Percentiles rank a stretch among this genome's conserved stretches.
Evolutionary conservation across 2,113 vertebrate genomes (phyloP).

Genomic region (Lampris megalopsis): DNA sequence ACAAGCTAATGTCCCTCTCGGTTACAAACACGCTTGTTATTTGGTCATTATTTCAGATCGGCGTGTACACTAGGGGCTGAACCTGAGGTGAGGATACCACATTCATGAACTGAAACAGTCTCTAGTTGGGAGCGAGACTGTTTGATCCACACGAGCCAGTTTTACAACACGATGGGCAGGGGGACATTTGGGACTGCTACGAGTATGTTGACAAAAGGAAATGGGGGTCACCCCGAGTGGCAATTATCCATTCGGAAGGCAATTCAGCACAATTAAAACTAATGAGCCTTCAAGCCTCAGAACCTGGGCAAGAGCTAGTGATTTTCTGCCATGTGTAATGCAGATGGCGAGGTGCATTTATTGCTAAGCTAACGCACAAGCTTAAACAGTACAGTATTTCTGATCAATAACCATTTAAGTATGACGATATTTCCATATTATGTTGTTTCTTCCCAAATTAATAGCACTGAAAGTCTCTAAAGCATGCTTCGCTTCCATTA

Average conservation of each 20-base stretch:
- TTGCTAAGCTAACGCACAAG: slow-evolving; percentile 47
- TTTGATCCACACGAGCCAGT: slow-evolving; percentile 31
- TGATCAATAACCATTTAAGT: slow-evolving; percentile 38
- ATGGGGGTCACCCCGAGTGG: slow-evolving; percentile 73
- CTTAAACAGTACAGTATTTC: slow-evolving; percentile 33
- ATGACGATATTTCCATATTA: neutral
- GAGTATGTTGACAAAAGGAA: slow-evolving; percentile 75
- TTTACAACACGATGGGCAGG: slow-evolving; percentile 43
- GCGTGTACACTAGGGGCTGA: slow-evolving; percentile 31
- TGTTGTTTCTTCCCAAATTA: neutral
- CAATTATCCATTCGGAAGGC: slow-evolving; percentile 73
- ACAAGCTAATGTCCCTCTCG: slow-evolving; percentile 15
- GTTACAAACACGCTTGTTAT: slow-evolving; percentile 40
- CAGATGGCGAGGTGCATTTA: slow-evolving; percentile 72
- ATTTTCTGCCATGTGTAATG: slow-evolving; percentile 79
- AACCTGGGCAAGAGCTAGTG: slow-evolving; percentile 65
- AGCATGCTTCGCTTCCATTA: too few species aligned
- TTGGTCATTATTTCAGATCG: slow-evolving; percentile 22
- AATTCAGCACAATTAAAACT: slow-evolving; percentile 78
- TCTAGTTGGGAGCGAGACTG: slow-evolving; percentile 30
- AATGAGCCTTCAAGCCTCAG: slow-evolving; percentile 76
- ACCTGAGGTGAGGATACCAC: slow-evolving; percentile 21
- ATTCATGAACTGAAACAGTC: slow-evolving; percentile 29
- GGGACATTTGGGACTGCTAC: slow-evolving; percentile 69
- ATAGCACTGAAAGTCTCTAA: too few species aligned